Percentiles rank a stretch among this genome's conserved stretches.
phyloP scores from a whole-genome alignment of 1,140 invertebrate species.

The Odontomachus brunneus region DNA sequence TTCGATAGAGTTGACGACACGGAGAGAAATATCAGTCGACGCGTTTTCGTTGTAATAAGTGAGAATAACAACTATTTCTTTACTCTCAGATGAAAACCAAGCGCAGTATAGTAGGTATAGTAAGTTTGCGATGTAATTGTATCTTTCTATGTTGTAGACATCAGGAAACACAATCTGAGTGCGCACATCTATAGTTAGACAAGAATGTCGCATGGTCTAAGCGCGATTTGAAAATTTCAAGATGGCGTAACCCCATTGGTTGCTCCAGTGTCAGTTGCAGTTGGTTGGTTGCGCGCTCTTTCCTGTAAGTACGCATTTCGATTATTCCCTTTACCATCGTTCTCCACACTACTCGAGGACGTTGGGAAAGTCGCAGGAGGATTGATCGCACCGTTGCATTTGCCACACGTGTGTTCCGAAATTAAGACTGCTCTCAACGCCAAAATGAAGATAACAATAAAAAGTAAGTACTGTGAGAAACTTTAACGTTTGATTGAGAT shows the following conservation, averaged over 20 bases:
- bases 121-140: too few relatives aligned
- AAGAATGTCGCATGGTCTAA: not conserved
- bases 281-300: not conserved
- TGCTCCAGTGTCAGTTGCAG: not conserved
- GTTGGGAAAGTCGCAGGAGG: not conserved
- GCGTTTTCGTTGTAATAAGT: not conserved
- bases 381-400: not conserved
- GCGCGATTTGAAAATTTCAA: conserved; percentile 40
- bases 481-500: not conserved
- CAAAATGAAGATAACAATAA: conserved; percentile 81
- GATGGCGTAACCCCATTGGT: conserved; percentile 13
- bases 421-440: not conserved
- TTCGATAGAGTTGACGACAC: too few relatives aligned
- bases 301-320: not conserved
- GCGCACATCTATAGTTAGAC: not conserved
- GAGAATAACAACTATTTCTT: not conserved
- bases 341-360: not conserved
- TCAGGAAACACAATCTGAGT: not conserved
- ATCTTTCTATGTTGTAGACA: not conserved
- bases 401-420: not conserved
- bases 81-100: not conserved
- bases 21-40: not conserved
- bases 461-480: conserved; percentile 74
- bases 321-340: not conserved
- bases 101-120: too few relatives aligned